Conservation (phyloP, 1,140 invertebrate species). For the Pogonomyrmex barbatus region DNA sequence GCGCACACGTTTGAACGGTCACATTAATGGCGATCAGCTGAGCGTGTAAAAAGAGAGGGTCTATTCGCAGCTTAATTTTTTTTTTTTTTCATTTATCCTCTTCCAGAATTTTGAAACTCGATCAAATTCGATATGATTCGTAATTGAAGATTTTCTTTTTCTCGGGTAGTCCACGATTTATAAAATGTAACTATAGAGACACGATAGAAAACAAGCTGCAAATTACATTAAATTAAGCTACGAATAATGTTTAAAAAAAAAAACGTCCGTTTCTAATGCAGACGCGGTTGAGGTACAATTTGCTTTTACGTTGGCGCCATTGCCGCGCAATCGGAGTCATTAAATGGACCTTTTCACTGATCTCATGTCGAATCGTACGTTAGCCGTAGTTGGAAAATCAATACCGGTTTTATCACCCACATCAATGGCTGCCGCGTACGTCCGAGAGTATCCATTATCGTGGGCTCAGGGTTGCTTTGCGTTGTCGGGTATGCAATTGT, state of each 20-base stretch:
- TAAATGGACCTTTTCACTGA: conserved; percentile 43
- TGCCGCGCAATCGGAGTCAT: conserved; percentile 25
- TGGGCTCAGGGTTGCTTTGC: conserved; percentile 53
- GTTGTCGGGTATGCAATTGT: conserved; percentile 69
- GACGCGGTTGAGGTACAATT: neutral
- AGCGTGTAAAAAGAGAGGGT: conserved; percentile 17
- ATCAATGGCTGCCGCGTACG: conserved; percentile 69
- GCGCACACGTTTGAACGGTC: conserved; percentile 32
- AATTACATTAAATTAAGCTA: conserved; percentile 5
- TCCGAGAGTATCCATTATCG: conserved; percentile 68
- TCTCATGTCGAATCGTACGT: conserved; percentile 24
- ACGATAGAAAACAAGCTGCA: neutral
- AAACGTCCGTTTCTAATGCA: neutral
- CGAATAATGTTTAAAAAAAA: neutral
- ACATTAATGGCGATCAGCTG: conserved; percentile 62
- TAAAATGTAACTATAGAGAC: neutral
- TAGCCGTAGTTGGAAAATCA: conserved; percentile 61
- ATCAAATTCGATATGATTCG: neutral
- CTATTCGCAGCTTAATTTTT: conserved; percentile 45
- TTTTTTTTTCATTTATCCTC: conserved; percentile 49
- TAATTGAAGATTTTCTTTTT: neutral
- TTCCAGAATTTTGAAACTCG: neutral
- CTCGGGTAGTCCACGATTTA: neutral
- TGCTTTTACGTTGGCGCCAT: neutral
- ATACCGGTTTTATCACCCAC: conserved; percentile 69